Conservation (phyloP, 2,888 invertebrate species). For the Alviniconcha strummeri region DNA sequence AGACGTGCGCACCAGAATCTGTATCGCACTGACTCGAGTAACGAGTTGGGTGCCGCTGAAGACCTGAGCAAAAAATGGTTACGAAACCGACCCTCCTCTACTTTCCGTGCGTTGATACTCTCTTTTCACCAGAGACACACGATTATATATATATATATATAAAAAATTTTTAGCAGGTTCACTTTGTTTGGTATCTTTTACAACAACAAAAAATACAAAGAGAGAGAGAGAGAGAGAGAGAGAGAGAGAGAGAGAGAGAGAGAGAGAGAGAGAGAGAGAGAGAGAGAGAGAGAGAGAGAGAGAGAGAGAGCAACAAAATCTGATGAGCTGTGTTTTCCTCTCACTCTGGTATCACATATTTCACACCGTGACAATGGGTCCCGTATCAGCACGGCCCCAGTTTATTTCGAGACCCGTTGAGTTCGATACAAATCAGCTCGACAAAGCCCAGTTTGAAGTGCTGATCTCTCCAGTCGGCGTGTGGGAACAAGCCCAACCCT, state of each 20-base stretch:
- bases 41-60: too few relatives aligned
- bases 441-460: not conserved
- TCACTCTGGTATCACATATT: not conserved
- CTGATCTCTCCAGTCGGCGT: too few relatives aligned
- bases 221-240: not conserved
- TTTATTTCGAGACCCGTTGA: too few relatives aligned
- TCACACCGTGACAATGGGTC: not conserved
- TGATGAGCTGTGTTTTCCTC: not conserved
- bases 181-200: not conserved
- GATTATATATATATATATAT: too few relatives aligned
- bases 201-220: not conserved
- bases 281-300: constrained; percentile 7
- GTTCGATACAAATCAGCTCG: not conserved
- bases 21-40: not conserved
- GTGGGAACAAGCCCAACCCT: too few relatives aligned
- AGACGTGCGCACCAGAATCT: not conserved
- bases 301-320: not conserved
- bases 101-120: too few relatives aligned
- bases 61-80: not conserved
- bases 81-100: not conserved
- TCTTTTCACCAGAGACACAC: too few relatives aligned
- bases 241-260: constrained; percentile 4
- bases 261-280: not conserved
- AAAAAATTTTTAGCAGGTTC: not conserved
- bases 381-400: too few relatives aligned